Percentiles rank a stretch among this genome's conserved stretches.
Evolutionary conservation across 1,140 invertebrate species (phyloP).

Genomic region (Drosophila tropicalis): DNA sequence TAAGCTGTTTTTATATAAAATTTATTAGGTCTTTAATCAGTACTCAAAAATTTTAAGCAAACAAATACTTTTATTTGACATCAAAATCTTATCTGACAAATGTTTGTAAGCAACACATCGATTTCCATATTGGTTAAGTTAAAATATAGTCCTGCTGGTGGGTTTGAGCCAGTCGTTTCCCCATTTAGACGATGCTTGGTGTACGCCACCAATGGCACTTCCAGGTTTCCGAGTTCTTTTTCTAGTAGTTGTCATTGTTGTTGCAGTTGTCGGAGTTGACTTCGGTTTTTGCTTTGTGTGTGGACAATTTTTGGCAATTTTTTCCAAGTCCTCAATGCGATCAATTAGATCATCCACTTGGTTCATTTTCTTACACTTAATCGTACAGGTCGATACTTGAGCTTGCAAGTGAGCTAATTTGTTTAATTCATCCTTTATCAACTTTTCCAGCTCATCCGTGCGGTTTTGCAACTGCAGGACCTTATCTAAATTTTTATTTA

Average conservation of each 20-base stretch:
- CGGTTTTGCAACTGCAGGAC: background rate
- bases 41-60: too few relatives aligned
- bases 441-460: constrained; percentile 11
- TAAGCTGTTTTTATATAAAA: too few relatives aligned
- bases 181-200: background rate
- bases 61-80: too few relatives aligned
- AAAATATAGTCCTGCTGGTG: too few relatives aligned
- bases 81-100: too few relatives aligned
- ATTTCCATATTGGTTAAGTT: too few relatives aligned
- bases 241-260: background rate
- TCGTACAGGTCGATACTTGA: constrained; percentile 11
- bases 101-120: too few relatives aligned
- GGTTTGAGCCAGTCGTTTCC: background rate
- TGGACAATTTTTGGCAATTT: background rate
- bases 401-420: background rate
- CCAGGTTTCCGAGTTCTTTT: too few relatives aligned
- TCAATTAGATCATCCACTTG: constrained; percentile 41
- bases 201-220: background rate
- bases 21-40: too few relatives aligned
- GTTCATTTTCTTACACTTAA: constrained; percentile 21
- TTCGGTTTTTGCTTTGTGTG: too few relatives aligned
- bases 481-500: constrained; percentile 17
- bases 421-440: constrained; percentile 11
- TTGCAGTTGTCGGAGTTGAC: too few relatives aligned
- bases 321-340: constrained; percentile 38